Base-by-base conservation (phyloP, 2,888 invertebrate species). In the Platerodrilus igneus region DNA sequence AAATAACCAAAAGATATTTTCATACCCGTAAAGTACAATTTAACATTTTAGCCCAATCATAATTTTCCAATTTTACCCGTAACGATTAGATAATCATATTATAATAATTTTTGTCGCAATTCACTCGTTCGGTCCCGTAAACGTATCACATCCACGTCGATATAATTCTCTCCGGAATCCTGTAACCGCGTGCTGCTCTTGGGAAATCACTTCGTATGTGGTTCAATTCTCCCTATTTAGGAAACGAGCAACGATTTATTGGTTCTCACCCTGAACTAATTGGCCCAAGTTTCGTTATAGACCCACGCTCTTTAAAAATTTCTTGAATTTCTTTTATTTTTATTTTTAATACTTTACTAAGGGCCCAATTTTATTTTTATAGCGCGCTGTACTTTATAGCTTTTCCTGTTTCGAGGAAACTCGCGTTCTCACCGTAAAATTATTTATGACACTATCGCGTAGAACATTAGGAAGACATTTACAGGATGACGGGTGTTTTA, bases 121-220 rank as follows among this genome's bases (percentile, higher is more conserved):
- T 47, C 45, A 43, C 41, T 47, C 43, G 39, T 26, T 33, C 41
- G 46, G 44, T 40, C 50, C 45, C 42, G 37, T 32, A 35, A 46
- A 42, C 42, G 40, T 43, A 36, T 25, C 22, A 43, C 34, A 44
- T 41, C 40, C 23, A 37, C 28, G 41, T 40, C 35, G 44, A 55
- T n/a, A 43, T 39, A 45, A 44, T 22, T 47, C 51, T 41, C 50
- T 15, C 26, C 40, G 46, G 50, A 39, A 31, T 37, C 32, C 28
- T 22, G 35, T 42, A 48, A 51, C 47, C 47, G 45, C 45, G 41
- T 33, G 47, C 43, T 47, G 42, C 58, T 55, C 58, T 33, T 41
- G 60, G 62, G 62, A 62, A 62, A 62, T 62, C 59, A 59, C 56
- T 57, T 59, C 59, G 55, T 59, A 58, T 58, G 62, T 56, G 59